Percentiles rank a stretch among this genome's conserved stretches.
Conservation (phyloP, 2,888 invertebrate species). For the Pecten maximus region DNA sequence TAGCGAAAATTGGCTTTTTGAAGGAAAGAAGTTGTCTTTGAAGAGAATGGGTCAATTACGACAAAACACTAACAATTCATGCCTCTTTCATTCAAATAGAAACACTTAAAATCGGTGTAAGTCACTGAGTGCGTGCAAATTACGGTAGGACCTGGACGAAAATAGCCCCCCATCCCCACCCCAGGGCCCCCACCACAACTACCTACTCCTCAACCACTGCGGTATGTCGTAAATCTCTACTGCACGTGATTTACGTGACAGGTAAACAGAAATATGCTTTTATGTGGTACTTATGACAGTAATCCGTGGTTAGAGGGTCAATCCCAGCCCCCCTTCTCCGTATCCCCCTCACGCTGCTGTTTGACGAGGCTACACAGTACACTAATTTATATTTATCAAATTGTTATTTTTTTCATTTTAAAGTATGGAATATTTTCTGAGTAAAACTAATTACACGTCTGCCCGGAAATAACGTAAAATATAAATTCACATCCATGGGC, state of each 20-base stretch:
- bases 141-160: background rate
- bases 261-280: slow-evolving; percentile 33
- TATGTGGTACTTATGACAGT: background rate
- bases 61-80: too few relatives aligned
- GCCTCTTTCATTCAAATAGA: too few relatives aligned
- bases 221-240: background rate
- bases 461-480: background rate
- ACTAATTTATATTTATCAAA: background rate
- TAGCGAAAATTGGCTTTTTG: too few relatives aligned
- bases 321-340: background rate
- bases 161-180: slow-evolving; percentile 13
- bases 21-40: too few relatives aligned
- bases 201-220: background rate
- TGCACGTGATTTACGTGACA: background rate
- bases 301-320: background rate
- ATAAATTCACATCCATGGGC: too few relatives aligned
- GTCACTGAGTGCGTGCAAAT: background rate
- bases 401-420: background rate
- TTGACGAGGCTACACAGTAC: background rate
- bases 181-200: background rate
- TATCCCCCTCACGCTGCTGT: background rate
- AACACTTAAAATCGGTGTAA: background rate
- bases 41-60: too few relatives aligned
- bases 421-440: background rate
- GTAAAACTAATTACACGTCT: background rate